These are phyloP conservation scores for Heliornis fulica DNA, from an alignment of 2,113 vertebrate genomes.

Conservation along the genomic window DNA sequence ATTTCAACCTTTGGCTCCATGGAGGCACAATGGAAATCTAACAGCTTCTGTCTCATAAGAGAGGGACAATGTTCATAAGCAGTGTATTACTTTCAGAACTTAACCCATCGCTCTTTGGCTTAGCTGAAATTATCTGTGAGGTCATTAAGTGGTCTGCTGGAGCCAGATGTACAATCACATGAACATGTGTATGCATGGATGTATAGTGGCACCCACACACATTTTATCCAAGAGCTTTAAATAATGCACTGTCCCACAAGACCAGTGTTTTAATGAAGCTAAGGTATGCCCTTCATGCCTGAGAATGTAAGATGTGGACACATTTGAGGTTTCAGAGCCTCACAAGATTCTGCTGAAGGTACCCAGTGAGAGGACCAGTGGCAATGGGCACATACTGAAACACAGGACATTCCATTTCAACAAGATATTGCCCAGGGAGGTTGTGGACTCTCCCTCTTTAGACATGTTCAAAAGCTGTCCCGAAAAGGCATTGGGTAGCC, in stretches of 20 bases:
- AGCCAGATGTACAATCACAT: neutral
- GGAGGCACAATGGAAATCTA: neutral
- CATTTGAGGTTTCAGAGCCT: neutral
- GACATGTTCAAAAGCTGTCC: neutral
- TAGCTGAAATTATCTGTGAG: neutral
- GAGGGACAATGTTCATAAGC: neutral
- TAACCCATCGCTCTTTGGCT: neutral
- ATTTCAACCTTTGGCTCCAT: neutral
- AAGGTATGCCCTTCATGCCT: neutral
- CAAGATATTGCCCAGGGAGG: neutral
- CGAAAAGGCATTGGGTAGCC: neutral
- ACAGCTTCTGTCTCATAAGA: neutral
- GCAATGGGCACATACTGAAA: neutral
- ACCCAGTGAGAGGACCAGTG: neutral
- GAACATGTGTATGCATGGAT: neutral
- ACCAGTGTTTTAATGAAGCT: neutral
- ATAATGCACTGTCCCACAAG: neutral
- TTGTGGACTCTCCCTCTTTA: neutral
- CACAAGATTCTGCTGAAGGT: neutral
- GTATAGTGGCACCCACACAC: rapidly evolving
- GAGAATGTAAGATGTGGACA: neutral
- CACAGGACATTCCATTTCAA: neutral
- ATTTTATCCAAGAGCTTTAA: neutral
- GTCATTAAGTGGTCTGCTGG: neutral
- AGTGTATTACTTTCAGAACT: neutral